phyloP scores from a whole-genome alignment of 2,888 invertebrate species.

The Sipha maydis region DNA sequence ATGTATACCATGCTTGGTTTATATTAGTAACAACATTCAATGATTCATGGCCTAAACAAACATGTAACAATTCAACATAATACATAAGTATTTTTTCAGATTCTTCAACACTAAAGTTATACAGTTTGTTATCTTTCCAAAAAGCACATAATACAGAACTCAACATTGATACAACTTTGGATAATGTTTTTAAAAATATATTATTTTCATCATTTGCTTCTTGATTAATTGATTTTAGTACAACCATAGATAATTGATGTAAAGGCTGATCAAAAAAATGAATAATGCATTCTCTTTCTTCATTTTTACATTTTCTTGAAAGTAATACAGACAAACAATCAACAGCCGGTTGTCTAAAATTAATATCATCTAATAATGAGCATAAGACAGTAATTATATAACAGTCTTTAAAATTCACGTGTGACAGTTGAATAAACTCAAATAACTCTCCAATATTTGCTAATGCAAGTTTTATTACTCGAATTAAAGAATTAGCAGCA shows the following conservation, averaged over 20 bases:
- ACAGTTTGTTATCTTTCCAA: slow-evolving; percentile 54
- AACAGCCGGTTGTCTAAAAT: slow-evolving; percentile 51
- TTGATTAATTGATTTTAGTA: slow-evolving; percentile 46
- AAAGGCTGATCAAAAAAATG: slow-evolving; percentile 52
- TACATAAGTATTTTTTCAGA: slow-evolving; percentile 52
- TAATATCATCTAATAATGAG: slow-evolving; percentile 55
- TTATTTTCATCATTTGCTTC: slow-evolving; percentile 57
- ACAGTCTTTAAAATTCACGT: slow-evolving; percentile 52
- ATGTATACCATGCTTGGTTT: slow-evolving; percentile 53
- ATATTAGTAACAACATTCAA: slow-evolving; percentile 53
- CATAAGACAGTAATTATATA: slow-evolving; percentile 53
- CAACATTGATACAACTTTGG: slow-evolving; percentile 57
- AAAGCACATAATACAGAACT: slow-evolving; percentile 50
- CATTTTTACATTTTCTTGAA: slow-evolving; percentile 56
- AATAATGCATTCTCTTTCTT: slow-evolving; percentile 54
- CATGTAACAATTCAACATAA: slow-evolving; percentile 55
- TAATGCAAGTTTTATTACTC: slow-evolving; percentile 48
- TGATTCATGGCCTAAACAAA: slow-evolving; percentile 33
- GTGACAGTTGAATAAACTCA: slow-evolving; percentile 56
- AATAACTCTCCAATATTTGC: slow-evolving; percentile 54
- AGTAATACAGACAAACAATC: slow-evolving; percentile 44
- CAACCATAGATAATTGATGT: slow-evolving; percentile 46
- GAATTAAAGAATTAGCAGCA: slow-evolving; percentile 6
- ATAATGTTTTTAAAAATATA: slow-evolving; percentile 58
- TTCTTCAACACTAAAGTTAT: slow-evolving; percentile 47